A percentile compares a stretch with the other conserved stretches of the same genome.
Conservation (phyloP, 2,888 invertebrate genomes). For the Macropis europaea region DNA sequence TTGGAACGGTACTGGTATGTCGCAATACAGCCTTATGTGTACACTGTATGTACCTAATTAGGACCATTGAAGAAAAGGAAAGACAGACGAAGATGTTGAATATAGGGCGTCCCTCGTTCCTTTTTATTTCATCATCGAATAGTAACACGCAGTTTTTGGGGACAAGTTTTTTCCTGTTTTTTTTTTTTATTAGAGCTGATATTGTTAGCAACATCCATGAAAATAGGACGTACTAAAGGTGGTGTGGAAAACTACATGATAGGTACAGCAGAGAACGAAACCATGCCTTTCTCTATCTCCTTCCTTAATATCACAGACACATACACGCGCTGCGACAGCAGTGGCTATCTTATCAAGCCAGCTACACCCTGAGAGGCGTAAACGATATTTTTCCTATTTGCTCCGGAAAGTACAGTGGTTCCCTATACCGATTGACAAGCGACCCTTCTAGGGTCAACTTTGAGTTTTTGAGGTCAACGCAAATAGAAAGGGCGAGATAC, state of each 20-base stretch:
- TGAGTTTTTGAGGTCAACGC: conserved; percentile 38
- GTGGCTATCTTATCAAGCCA: conserved; percentile 65
- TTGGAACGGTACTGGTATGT: conserved; percentile 61
- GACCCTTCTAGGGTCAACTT: conserved; percentile 42
- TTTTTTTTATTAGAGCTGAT: not conserved
- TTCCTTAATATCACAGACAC: conserved; percentile 43
- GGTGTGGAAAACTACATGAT: conserved; percentile 26
- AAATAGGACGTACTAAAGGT: conserved; percentile 15
- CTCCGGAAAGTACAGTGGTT: conserved; percentile 46
- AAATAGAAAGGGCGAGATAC: conserved; percentile 53
- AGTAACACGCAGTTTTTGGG: conserved; percentile 3
- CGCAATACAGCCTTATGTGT: conserved; percentile 59
- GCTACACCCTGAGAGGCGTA: conserved; percentile 69
- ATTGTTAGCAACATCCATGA: not conserved
- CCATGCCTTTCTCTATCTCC: conserved; percentile 42
- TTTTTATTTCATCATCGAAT: conserved; percentile 40
- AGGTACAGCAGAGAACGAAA: conserved; percentile 33
- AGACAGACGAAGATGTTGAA: conserved; percentile 46
- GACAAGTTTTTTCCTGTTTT: not conserved
- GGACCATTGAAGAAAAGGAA: conserved; percentile 60
- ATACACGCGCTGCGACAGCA: conserved; percentile 35
- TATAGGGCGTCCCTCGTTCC: conserved; percentile 51
- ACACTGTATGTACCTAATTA: conserved; percentile 61
- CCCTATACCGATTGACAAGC: conserved; percentile 18
- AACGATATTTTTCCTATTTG: conserved; percentile 65